Conservation (phyloP, 2,113 vertebrate genomes). For the Menidia beryllina region DNA sequence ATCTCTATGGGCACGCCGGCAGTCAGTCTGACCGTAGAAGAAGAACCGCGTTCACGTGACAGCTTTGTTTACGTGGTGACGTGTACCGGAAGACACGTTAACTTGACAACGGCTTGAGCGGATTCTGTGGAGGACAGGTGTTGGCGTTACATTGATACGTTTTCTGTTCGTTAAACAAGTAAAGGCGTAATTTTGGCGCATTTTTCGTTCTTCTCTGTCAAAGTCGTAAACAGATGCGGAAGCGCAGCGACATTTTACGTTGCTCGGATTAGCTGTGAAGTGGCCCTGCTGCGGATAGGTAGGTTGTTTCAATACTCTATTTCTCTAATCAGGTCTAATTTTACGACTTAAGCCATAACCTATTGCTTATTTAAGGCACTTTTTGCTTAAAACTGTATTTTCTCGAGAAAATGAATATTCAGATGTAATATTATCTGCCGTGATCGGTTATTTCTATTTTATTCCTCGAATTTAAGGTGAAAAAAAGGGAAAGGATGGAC, state of each 20-base stretch:
- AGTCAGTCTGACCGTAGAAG: too few relatives aligned
- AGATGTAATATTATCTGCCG: too few relatives aligned
- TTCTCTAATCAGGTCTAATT: not conserved
- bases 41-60: too few relatives aligned
- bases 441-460: not conserved
- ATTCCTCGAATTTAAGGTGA: too few relatives aligned
- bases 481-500: not conserved
- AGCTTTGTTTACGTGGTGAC: conserved; percentile 67
- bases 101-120: not conserved
- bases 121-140: not conserved
- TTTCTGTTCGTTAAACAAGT: not conserved
- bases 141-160: not conserved
- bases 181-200: too few relatives aligned
- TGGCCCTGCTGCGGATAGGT: conserved; percentile 29
- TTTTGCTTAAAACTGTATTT: too few relatives aligned
- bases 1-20: too few relatives aligned
- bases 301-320: not conserved
- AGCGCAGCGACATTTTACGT: not conserved
- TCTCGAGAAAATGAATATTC: too few relatives aligned
- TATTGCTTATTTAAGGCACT: too few relatives aligned
- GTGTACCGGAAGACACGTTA: conserved; percentile 56
- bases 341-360: too few relatives aligned
- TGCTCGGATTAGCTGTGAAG: not conserved
- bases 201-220: not conserved
- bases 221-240: not conserved